Evolutionary conservation across 2,797 vertebrate genomes (phyloP).

Genomic region (Aldrovandia affinis): DNA sequence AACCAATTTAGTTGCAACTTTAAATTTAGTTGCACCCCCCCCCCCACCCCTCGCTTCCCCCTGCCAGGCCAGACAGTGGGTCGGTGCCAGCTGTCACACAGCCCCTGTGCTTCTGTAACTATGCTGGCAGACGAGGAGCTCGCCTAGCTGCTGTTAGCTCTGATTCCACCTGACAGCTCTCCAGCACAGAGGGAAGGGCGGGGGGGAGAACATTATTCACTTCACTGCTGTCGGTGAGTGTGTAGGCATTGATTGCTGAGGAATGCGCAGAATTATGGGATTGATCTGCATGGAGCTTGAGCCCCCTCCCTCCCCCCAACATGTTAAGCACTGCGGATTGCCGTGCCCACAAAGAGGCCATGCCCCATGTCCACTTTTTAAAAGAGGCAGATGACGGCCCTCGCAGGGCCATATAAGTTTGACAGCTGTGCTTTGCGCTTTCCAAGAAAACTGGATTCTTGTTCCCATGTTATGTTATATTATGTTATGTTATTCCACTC

Average conservation of each 20-base stretch:
- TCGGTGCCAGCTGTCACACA: neutral
- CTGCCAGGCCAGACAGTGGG: neutral
- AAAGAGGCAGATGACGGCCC: neutral
- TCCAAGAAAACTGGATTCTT: neutral
- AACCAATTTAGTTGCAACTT: neutral
- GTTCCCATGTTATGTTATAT: too few species aligned
- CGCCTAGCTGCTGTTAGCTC: slow-evolving; percentile 12
- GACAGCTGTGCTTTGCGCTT: neutral
- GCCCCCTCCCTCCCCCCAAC: neutral
- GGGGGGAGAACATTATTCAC: neutral
- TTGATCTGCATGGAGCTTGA: neutral
- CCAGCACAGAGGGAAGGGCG: neutral
- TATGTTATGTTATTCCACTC: too few species aligned
- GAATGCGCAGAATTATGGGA: slow-evolving; percentile 14
- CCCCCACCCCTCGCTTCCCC: neutral
- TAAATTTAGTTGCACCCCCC: neutral
- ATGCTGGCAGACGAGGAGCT: neutral
- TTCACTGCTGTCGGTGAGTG: neutral
- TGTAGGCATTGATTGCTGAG: slow-evolving; percentile 17
- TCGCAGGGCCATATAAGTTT: neutral
- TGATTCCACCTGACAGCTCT: slow-evolving; percentile 26
- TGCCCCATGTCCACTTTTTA: neutral
- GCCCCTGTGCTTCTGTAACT: neutral
- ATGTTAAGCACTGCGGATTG: neutral
- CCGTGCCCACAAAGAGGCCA: neutral